Conservation (phyloP, 2,797 vertebrate genomes). For the Diplodus sargus region DNA sequence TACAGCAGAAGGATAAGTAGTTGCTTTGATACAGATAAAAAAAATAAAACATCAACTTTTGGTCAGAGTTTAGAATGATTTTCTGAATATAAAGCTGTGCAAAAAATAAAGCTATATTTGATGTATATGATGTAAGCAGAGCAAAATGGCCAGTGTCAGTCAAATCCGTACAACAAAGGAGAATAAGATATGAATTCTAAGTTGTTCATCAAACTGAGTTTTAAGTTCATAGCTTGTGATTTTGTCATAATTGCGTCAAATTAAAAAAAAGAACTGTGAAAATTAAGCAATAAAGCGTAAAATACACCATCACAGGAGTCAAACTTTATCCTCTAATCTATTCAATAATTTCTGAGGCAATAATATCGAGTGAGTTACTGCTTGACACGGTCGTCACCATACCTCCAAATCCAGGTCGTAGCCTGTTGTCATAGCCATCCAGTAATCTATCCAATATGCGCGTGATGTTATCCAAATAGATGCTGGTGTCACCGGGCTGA, state of each 20-base stretch:
- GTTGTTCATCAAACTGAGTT: slow-evolving; percentile 2
- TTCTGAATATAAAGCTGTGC: background rate
- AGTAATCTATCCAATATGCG: slow-evolving; percentile 93
- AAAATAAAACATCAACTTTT: slow-evolving; percentile 24
- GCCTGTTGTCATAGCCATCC: slow-evolving; percentile 96
- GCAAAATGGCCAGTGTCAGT: background rate
- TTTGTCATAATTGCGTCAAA: background rate
- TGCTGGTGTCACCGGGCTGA: slow-evolving; percentile 79
- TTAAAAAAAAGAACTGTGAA: background rate
- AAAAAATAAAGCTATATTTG: background rate
- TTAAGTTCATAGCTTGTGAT: background rate
- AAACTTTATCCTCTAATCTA: slow-evolving; percentile 57
- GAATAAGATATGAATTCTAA: background rate
- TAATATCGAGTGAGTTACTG: slow-evolving; percentile 2
- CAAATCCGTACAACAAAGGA: background rate
- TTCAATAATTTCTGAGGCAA: background rate
- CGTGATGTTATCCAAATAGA: slow-evolving; percentile 94
- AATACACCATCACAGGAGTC: slow-evolving; percentile 19
- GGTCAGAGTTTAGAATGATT: background rate
- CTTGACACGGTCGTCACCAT: slow-evolving; percentile 57
- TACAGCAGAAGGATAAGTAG: slow-evolving; percentile 61
- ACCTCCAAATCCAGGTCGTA: slow-evolving; percentile 96
- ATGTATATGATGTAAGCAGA: background rate
- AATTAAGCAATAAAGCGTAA: slow-evolving; percentile 15
- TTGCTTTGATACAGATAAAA: slow-evolving; percentile 23